phyloP scores from a whole-genome alignment of 2,888 invertebrate species.

The Malthinus seriepunctatus region DNA sequence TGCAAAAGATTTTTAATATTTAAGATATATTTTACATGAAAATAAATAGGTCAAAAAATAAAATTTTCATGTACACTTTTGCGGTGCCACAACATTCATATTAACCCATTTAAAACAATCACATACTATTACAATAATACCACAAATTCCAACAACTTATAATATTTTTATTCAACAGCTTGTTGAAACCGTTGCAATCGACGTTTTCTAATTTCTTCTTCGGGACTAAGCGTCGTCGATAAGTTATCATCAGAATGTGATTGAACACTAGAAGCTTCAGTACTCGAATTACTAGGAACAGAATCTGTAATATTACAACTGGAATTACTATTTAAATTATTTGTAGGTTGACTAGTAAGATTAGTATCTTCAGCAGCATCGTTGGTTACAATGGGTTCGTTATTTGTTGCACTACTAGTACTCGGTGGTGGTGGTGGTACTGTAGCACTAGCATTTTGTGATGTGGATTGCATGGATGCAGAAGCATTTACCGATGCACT shows the following conservation, averaged over 20 bases:
- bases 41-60: too few relatives aligned
- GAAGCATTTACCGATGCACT: slow-evolving; percentile 65
- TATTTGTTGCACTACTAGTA: slow-evolving; percentile 4
- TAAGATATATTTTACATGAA: too few relatives aligned
- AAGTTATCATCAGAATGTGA: slow-evolving; percentile 19
- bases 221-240: slow-evolving; percentile 44
- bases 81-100: slow-evolving; percentile 5
- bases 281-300: slow-evolving; percentile 13
- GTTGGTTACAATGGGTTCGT: slow-evolving; percentile 1
- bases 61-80: too few relatives aligned
- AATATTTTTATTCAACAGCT: slow-evolving; percentile 17
- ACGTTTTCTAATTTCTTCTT: slow-evolving; percentile 74
- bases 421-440: slow-evolving; percentile 12
- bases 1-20: too few relatives aligned
- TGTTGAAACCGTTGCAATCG: slow-evolving; percentile 72
- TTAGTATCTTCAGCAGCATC: slow-evolving; percentile 7
- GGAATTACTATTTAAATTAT: slow-evolving; percentile 3
- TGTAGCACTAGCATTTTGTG: neutral
- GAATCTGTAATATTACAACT: neutral
- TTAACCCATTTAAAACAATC: slow-evolving; percentile 4
- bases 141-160: slow-evolving; percentile 4
- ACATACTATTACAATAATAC: slow-evolving; percentile 8
- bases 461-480: slow-evolving; percentile 36
- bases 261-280: neutral
- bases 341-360: slow-evolving; percentile 3